phyloP scores from a whole-genome alignment of 2,888 invertebrate genomes.

The Himalopsyche anomala region DNA sequence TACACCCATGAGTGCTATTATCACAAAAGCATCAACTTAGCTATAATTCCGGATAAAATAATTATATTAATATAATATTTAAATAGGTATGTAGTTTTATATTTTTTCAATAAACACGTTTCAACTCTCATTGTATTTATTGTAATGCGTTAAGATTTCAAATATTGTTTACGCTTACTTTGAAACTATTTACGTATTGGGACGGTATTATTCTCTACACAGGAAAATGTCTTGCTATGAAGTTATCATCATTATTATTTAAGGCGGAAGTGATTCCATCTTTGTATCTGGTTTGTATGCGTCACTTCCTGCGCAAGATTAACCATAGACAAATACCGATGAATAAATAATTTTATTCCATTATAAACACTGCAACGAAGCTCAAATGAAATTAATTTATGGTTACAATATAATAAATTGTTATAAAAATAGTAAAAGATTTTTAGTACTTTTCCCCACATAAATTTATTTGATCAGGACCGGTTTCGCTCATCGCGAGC shows the following conservation, averaged over 20 bases:
- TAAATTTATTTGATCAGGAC: too few relatives aligned
- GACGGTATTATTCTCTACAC: not conserved
- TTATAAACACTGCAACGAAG: not conserved
- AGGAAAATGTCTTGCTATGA: conserved; percentile 28
- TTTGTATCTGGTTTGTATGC: conserved; percentile 68
- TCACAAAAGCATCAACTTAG: too few relatives aligned
- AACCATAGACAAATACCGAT: conserved; percentile 54
- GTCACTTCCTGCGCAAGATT: conserved; percentile 59
- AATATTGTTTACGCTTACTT: conserved; percentile 44
- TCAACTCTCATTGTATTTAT: too few relatives aligned
- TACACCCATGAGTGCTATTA: too few relatives aligned
- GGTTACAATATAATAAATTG: not conserved
- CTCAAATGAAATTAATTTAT: not conserved
- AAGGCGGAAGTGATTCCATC: conserved; percentile 68
- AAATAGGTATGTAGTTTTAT: too few relatives aligned
- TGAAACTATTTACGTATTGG: not conserved
- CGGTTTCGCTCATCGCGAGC: too few relatives aligned
- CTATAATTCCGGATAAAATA: too few relatives aligned
- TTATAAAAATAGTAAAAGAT: too few relatives aligned
- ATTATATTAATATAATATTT: too few relatives aligned
- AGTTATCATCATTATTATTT: conserved; percentile 23
- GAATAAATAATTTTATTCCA: conserved; percentile 24
- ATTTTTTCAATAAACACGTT: too few relatives aligned
- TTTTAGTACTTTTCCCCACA: too few relatives aligned
- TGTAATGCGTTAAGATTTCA: not conserved